Evolutionary conservation across 2,113 vertebrate genomes (phyloP).

Genomic region (Corythornis cristatus): DNA sequence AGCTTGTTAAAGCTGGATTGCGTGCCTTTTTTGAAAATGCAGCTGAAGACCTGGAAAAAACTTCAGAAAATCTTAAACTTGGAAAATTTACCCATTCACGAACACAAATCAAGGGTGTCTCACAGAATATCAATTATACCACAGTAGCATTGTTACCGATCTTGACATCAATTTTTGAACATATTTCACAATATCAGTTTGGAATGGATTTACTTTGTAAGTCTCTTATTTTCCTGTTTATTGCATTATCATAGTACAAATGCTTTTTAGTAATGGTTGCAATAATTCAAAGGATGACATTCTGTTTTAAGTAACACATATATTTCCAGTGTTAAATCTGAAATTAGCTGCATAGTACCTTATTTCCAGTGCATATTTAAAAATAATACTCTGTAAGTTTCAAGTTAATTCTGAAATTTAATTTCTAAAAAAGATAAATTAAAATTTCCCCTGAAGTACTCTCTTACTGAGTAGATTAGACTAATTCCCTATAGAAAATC

Average conservation of each 20-base stretch:
- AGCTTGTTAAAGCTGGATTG: conserved; percentile 90
- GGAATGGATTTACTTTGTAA: conserved; percentile 93
- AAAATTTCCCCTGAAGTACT: not conserved
- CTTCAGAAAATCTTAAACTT: conserved; percentile 94
- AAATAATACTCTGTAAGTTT: not conserved
- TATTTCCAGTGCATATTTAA: not conserved
- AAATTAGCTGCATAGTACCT: not conserved
- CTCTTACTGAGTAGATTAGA: not conserved
- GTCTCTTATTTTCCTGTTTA: conserved; percentile 55
- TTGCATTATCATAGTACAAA: not conserved
- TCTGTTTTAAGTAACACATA: not conserved
- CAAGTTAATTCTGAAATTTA: not conserved
- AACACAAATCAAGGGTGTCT: conserved; percentile 97
- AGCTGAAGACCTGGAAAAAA: conserved; percentile 95
- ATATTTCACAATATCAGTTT: conserved; percentile 94
- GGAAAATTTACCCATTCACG: conserved; percentile 97
- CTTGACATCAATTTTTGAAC: conserved; percentile 95
- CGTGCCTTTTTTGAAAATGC: conserved; percentile 96
- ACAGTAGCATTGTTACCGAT: conserved; percentile 93
- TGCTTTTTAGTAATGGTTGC: not conserved
- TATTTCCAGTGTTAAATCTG: not conserved
- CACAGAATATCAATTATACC: conserved; percentile 99
- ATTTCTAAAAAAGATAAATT: not conserved
- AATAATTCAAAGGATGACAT: not conserved
- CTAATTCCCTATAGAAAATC: not conserved